These are phyloP conservation scores for Trachelus troglodyta DNA, from an alignment of 2,888 invertebrate species.

Conservation along the genomic window DNA sequence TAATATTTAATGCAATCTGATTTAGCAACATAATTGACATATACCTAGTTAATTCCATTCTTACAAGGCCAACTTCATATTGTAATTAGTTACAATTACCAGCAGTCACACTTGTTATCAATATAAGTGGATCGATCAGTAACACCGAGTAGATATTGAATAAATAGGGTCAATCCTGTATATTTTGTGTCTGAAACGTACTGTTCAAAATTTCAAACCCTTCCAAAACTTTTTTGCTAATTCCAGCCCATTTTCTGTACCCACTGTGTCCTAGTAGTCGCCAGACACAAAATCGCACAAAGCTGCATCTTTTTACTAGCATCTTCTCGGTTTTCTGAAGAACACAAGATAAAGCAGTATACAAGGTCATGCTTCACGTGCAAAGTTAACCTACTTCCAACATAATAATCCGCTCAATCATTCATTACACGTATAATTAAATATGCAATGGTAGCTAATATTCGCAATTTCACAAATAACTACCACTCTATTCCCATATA, in stretches of 20 bases:
- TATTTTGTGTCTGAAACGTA: too few relatives aligned
- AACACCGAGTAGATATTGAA: too few relatives aligned
- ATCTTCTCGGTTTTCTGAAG: neutral
- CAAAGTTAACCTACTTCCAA: neutral
- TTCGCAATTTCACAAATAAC: neutral
- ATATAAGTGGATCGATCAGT: neutral
- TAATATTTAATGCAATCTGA: neutral
- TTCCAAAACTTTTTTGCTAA: too few relatives aligned
- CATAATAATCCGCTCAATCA: neutral
- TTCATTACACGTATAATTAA: neutral
- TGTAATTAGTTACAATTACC: neutral
- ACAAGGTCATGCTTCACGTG: neutral
- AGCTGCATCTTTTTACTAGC: too few relatives aligned
- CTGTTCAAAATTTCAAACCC: too few relatives aligned
- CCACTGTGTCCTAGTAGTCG: too few relatives aligned
- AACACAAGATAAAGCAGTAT: neutral
- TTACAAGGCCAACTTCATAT: neutral
- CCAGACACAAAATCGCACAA: too few relatives aligned
- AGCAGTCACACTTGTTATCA: neutral
- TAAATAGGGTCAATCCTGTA: too few relatives aligned
- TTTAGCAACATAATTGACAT: neutral
- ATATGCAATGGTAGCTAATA: neutral
- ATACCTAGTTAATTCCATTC: neutral
- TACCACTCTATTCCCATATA: neutral
- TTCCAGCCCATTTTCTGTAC: too few relatives aligned